Conservation (phyloP, 2,888 invertebrate species). For the Amblyjoppa fuscipennis region DNA sequence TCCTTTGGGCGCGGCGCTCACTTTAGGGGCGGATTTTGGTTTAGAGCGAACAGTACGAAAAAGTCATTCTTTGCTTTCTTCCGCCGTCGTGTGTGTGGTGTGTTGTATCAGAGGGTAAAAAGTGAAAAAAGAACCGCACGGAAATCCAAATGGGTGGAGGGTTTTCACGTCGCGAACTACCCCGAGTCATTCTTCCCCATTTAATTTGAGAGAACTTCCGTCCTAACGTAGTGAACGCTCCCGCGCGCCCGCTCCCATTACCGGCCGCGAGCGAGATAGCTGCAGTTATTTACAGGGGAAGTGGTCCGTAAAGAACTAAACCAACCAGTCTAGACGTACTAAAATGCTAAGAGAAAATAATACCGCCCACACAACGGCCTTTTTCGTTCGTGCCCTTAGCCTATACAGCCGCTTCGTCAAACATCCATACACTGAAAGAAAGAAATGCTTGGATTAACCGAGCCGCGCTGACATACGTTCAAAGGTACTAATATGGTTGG, state of each 20-base stretch:
- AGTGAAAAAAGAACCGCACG: background rate
- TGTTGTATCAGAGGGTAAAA: slow-evolving; percentile 7
- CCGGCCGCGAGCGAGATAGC: slow-evolving; percentile 63
- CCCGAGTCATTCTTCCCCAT: slow-evolving; percentile 61
- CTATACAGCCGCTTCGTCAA: slow-evolving; percentile 41
- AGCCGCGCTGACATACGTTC: too few relatives aligned
- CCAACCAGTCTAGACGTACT: slow-evolving; percentile 72
- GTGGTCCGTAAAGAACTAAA: slow-evolving; percentile 73
- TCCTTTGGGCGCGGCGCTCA: slow-evolving; percentile 36
- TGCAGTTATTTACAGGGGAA: slow-evolving; percentile 71
- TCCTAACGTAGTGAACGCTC: slow-evolving; percentile 41
- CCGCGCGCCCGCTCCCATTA: slow-evolving; percentile 54
- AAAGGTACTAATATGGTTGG: too few relatives aligned
- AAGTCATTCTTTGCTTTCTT: slow-evolving; percentile 2
- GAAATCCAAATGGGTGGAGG: slow-evolving; percentile 42
- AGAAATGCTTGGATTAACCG: too few relatives aligned
- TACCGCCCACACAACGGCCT: slow-evolving; percentile 51
- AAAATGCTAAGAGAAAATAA: slow-evolving; percentile 68
- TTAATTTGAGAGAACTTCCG: slow-evolving; percentile 66
- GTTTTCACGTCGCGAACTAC: slow-evolving; percentile 49
- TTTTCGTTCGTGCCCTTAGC: slow-evolving; percentile 57
- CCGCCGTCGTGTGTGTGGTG: background rate
- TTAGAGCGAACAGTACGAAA: slow-evolving; percentile 49
- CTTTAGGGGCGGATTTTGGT: slow-evolving; percentile 5
- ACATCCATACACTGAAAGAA: too few relatives aligned